Evolutionary conservation across 2,797 vertebrate species (phyloP).

Genomic region (Eulemur albifrons): DNA sequence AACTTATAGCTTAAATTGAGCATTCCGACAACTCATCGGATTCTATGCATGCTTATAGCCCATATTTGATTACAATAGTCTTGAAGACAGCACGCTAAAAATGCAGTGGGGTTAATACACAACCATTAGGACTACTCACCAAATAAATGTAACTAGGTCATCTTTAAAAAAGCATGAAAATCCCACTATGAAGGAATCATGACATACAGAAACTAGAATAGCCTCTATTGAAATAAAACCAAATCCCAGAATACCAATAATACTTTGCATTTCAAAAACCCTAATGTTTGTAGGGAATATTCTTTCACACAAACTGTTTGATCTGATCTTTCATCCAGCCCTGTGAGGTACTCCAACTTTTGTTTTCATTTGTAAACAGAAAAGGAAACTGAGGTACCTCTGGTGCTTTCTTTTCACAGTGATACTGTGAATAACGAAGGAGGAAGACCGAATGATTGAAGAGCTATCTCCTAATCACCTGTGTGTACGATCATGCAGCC

Average conservation of each 20-base stretch:
- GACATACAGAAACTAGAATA: neutral
- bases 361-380: neutral
- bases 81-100: neutral
- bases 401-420: neutral
- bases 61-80: accelerated
- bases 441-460: neutral
- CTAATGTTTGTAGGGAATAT: neutral
- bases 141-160: neutral
- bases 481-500: neutral
- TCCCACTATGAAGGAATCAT: neutral
- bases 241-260: neutral
- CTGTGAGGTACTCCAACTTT: neutral
- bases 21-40: neutral
- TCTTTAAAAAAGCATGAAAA: neutral
- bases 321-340: neutral
- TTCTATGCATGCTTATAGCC: neutral
- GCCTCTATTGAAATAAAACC: neutral
- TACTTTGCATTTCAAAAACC: neutral
- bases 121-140: neutral
- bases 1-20: neutral
- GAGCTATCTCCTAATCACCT: too few species aligned
- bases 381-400: neutral
- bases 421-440: neutral
- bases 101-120: neutral
- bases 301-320: neutral